A percentile compares a stretch with the other conserved stretches of the same genome.
phyloP scores from a whole-genome alignment of 2,888 invertebrate genomes.

The Leucoptera coffeella region DNA sequence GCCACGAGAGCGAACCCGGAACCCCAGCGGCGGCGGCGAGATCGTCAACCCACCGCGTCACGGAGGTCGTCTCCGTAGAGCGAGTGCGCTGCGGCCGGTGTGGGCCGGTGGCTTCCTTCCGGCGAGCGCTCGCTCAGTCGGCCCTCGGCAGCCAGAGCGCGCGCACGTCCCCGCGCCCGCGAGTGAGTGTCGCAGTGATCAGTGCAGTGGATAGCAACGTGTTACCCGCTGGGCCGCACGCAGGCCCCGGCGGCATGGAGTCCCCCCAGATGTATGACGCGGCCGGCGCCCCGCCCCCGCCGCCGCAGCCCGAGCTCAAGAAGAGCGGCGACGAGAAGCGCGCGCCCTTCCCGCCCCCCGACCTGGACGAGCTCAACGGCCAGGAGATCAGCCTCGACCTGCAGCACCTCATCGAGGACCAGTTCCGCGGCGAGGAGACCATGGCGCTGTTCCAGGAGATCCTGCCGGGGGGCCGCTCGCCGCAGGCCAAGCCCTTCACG shows the following conservation, averaged over 20 bases:
- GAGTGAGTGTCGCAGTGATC: constrained; percentile 11
- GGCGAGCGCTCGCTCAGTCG: too few relatives aligned
- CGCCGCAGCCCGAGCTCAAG: constrained; percentile 56
- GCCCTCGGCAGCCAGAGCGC: constrained; percentile 27
- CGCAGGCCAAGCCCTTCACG: constrained; percentile 44
- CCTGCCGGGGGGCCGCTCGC: constrained; percentile 54
- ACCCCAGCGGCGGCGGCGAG: too few relatives aligned
- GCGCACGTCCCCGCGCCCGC: constrained; percentile 20
- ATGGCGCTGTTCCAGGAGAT: constrained; percentile 80
- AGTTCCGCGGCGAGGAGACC: constrained; percentile 73
- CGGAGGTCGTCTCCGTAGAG: too few relatives aligned
- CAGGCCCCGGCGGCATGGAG: too few relatives aligned
- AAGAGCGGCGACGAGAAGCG: constrained; percentile 60
- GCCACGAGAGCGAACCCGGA: too few relatives aligned
- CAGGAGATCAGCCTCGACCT: constrained; percentile 90
- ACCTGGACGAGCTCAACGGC: constrained; percentile 83
- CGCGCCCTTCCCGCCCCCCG: constrained; percentile 71
- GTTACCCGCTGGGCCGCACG: constrained; percentile 39
- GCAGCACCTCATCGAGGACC: constrained; percentile 89
- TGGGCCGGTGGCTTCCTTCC: too few relatives aligned
- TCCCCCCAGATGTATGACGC: constrained; percentile 85
- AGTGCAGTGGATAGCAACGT: constrained; percentile 49
- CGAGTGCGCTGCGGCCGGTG: too few relatives aligned
- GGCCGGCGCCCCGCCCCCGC: constrained; percentile 55
- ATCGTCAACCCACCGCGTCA: too few relatives aligned